Conservation (phyloP, 2,113 vertebrate genomes). For the Oreocharis arfaki region DNA sequence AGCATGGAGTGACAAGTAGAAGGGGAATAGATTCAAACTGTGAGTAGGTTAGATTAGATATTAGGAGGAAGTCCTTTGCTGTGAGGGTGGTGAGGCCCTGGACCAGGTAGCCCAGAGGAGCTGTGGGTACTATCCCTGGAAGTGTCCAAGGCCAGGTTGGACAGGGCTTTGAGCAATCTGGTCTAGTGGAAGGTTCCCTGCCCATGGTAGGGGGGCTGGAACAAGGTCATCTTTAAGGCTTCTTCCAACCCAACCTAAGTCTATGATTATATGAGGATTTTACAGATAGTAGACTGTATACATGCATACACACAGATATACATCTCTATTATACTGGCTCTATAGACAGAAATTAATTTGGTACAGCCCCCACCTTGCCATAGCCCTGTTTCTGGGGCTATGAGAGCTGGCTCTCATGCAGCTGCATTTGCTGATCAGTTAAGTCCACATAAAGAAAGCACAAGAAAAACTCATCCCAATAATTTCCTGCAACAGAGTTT, state of each 20-base stretch:
- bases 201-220: not conserved
- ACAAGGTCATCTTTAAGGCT: not conserved
- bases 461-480: not conserved
- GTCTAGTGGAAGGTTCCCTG: not conserved
- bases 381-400: not conserved
- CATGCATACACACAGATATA: rapidly evolving
- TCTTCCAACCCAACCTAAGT: not conserved
- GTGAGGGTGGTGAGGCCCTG: not conserved
- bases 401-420: not conserved
- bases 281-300: not conserved
- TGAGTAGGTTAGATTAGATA: not conserved
- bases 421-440: not conserved
- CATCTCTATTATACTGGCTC: not conserved
- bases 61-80: not conserved
- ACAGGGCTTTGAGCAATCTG: not conserved
- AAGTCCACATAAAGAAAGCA: not conserved
- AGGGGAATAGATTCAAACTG: not conserved
- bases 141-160: not conserved
- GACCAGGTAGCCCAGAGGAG: not conserved
- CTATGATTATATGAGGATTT: not conserved
- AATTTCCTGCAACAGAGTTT: not conserved
- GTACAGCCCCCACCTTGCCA: too few relatives aligned
- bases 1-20: not conserved
- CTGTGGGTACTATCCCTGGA: not conserved
- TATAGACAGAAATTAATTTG: not conserved